Percentiles rank a stretch among this genome's conserved stretches.
Evolutionary conservation across 2,888 invertebrate species (phyloP).

Genomic region (Cyaniris semiargus): DNA sequence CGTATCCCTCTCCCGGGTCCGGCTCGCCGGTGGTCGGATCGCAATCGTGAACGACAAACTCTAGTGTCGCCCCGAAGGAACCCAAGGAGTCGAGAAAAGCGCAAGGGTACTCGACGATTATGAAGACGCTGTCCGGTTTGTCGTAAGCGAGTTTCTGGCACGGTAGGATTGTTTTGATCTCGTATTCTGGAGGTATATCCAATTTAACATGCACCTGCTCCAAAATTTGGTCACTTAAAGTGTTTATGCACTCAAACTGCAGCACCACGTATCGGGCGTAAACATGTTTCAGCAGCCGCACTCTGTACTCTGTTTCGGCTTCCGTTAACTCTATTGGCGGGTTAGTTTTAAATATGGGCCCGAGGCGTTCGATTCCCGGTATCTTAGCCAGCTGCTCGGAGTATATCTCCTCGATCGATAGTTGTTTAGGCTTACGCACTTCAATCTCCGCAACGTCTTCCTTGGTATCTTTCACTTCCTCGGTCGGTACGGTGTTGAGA

Average conservation of each 20-base stretch:
- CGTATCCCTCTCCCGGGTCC: conserved; percentile 97
- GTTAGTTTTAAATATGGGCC: conserved; percentile 93
- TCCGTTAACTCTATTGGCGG: conserved; percentile 95
- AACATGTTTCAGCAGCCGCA: conserved; percentile 95
- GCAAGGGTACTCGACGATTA: conserved; percentile 84
- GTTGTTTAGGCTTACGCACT: conserved; percentile 91
- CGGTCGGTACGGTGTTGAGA: conserved; percentile 90
- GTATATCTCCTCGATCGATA: conserved; percentile 93
- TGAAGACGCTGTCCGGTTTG: conserved; percentile 91
- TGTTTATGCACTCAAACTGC: conserved; percentile 98
- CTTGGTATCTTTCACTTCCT: conserved; percentile 90
- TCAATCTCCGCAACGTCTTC: conserved; percentile 84
- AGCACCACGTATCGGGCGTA: conserved; percentile 92
- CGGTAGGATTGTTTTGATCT: conserved; percentile 84
- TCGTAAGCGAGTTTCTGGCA: conserved; percentile 91
- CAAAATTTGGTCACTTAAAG: conserved; percentile 95
- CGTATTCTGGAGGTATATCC: conserved; percentile 91
- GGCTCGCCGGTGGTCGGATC: conserved; percentile 96
- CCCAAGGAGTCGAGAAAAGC: conserved; percentile 84
- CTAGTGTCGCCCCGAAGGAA: conserved; percentile 93
- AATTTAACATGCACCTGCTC: conserved; percentile 95
- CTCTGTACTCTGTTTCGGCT: conserved; percentile 97
- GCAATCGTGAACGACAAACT: conserved; percentile 97
- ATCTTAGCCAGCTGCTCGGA: conserved; percentile 89
- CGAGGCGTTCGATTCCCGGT: conserved; percentile 91